Percentiles rank a stretch among this genome's conserved stretches.
phyloP scores from a whole-genome alignment of 2,888 invertebrate genomes.

The Deroplatys truncata region DNA sequence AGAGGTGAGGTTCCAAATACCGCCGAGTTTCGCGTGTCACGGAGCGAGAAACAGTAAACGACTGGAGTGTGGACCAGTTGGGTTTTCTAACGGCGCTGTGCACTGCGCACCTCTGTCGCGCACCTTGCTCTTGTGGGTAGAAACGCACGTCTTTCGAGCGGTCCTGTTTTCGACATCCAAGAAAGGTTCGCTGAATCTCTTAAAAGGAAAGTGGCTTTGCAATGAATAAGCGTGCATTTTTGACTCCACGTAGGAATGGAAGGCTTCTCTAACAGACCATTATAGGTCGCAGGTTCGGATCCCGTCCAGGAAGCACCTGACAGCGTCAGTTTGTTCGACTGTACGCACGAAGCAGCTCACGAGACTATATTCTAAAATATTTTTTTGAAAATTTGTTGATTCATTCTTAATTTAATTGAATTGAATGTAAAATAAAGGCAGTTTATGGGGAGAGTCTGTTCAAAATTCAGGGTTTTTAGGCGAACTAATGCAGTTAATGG shows the following conservation, averaged over 20 bases:
- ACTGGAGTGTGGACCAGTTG: not conserved
- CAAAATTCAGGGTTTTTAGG: no score
- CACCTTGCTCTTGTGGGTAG: not conserved
- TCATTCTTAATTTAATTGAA: no score
- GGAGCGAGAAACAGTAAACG: not conserved
- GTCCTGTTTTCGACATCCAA: not conserved
- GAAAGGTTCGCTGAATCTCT: not conserved
- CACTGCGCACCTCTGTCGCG: not conserved
- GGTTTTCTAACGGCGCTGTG: not conserved
- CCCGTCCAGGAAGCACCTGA: no score
- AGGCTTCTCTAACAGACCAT: no score
- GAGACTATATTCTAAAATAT: no score
- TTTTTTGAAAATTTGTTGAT: no score
- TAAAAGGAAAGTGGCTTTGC: not conserved
- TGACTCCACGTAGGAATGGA: not conserved
- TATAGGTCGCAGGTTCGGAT: no score
- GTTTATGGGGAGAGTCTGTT: no score
- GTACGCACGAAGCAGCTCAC: no score
- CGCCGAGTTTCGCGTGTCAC: not conserved
- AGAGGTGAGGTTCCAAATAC: not conserved
- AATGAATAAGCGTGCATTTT: not conserved
- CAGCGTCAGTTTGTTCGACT: no score
- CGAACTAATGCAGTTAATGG: no score
- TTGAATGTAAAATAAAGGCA: no score
- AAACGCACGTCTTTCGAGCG: not conserved